A percentile compares a stretch with the other conserved stretches of the same genome.
These are phyloP conservation scores for Thermophis baileyi DNA, from an alignment of 2,113 vertebrate genomes.

Conservation along the genomic window DNA sequence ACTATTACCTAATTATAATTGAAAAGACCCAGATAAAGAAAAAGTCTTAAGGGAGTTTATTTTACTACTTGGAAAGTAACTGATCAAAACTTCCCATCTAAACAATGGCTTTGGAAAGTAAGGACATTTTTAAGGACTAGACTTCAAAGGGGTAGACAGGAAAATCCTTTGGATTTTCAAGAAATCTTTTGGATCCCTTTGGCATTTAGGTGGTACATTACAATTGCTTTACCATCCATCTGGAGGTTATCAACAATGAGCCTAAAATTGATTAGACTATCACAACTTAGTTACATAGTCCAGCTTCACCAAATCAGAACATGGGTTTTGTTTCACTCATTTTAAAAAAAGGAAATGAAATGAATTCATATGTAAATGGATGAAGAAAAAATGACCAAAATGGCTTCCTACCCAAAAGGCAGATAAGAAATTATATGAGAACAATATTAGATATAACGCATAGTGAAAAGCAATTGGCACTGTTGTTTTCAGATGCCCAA, in stretches of 20 bases:
- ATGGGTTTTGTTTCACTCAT: neutral
- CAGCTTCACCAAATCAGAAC: neutral
- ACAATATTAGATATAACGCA: no score
- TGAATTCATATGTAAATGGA: neutral
- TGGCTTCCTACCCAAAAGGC: no score
- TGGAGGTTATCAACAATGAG: neutral
- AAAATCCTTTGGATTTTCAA: neutral
- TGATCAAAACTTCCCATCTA: neutral
- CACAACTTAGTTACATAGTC: neutral
- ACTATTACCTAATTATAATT: neutral
- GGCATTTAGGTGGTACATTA: neutral
- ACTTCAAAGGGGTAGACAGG: neutral
- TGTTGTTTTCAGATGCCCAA: no score
- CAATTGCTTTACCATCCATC: neutral
- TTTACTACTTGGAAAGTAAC: neutral
- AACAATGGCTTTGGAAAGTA: neutral
- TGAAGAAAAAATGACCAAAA: neutral
- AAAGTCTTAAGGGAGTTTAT: neutral
- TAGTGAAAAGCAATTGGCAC: no score
- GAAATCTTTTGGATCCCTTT: neutral
- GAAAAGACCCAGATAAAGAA: neutral
- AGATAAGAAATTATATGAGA: no score
- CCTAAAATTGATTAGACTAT: neutral
- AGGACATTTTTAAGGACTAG: neutral
- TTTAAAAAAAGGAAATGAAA: neutral